Base-by-base conservation (phyloP, 2,888 invertebrate genomes). In the Andricus curvator region DNA sequence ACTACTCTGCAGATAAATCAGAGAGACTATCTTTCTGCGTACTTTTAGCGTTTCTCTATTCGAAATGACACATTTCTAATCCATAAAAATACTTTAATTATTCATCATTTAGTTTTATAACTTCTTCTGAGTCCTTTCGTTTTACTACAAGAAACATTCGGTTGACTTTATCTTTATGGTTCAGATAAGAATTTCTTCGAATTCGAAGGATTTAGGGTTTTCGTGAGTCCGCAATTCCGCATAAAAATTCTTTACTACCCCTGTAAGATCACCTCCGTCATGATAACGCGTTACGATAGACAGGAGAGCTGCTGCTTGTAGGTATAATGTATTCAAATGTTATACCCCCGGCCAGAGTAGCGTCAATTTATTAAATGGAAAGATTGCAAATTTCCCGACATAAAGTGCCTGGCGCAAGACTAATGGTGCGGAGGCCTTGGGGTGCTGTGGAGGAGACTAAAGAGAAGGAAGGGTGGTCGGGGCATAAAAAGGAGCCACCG, bases 341-440 rank as follows among this genome's bases (percentile, higher is more conserved):
- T 86, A 90, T 89, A 88, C 89, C 90, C 86, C 90, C 89, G 81
- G 81, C 85, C 87, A 80, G 85, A 77, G 81, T 77, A 81, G 86
- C 89, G 90, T 90, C 92, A 91, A 91, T 92, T 92, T 92, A 92
- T 92, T 92, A 92, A 92, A 92, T 92, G 91, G 90, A 92, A 91
- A 92, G 92, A 92, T 92, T 92, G 92, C 92, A 92, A 92, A 92
- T 92, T 92, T 91, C 90, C 90, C 88, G 91, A 91, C 92, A 91
- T 91, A 91, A 92, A 92, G 90, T 91, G 91, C 90, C 90, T 86
- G 88, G 88, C 89, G 87, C 88, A 90, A 90, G 91, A 91, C 90
- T 92, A 92, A 92, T 92, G 92, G 90, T 86, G 89, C 85, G 87
- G 84, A 87, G 88, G 88, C 86, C 84, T 84, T 83, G 83, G 83